phyloP scores from a whole-genome alignment of 2,797 vertebrate species.

The Ataeniobius toweri region DNA sequence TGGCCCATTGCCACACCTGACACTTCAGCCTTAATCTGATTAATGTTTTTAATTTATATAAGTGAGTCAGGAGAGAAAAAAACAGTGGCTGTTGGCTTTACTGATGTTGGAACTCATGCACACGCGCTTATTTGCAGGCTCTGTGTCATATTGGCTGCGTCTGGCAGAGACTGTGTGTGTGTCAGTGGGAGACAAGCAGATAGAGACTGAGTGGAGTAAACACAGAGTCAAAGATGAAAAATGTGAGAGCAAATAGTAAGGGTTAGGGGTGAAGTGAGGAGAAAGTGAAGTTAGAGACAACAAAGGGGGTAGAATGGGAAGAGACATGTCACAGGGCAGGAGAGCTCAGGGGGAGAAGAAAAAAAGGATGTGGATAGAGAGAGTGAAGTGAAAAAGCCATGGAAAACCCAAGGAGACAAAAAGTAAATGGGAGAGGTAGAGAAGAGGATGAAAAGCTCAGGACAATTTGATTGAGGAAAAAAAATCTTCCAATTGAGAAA shows the following conservation, averaged over 20 bases:
- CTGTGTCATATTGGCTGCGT: conserved; percentile 25
- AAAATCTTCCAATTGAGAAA: background rate
- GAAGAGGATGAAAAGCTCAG: background rate
- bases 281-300: conserved; percentile 9
- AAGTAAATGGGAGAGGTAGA: too few species aligned
- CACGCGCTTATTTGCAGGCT: conserved; percentile 25
- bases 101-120: conserved; percentile 17
- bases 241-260: background rate
- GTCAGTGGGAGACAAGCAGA: background rate
- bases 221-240: conserved; percentile 18
- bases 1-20: conserved; percentile 75
- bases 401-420: background rate
- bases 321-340: background rate
- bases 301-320: background rate
- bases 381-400: too few species aligned
- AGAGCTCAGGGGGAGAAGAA: background rate
- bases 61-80: conserved; percentile 71
- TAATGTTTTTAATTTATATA: conserved; percentile 87
- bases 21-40: conserved; percentile 81
- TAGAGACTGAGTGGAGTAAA: conserved; percentile 17
- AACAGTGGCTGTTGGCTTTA: conserved; percentile 27
- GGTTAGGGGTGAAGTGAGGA: conserved; percentile 28
- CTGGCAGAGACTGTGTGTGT: conserved; percentile 13
- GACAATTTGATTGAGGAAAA: background rate
- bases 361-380: background rate